Conservation (phyloP, 37 sponge, comb jelly and placozoan genomes). For the Lycopodina hypogea region DNA sequence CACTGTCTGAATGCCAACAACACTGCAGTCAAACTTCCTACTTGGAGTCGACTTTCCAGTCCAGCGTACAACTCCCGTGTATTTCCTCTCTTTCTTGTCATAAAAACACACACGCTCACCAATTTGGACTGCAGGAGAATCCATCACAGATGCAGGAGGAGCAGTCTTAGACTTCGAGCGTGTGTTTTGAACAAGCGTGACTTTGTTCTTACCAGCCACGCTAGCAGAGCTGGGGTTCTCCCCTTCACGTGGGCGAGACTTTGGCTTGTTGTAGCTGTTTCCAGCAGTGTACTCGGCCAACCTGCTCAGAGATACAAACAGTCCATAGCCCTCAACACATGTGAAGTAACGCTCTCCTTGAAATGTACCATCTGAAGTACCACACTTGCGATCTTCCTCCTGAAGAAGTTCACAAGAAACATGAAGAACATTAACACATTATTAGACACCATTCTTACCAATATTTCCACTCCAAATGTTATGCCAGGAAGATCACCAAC, state of each 20-base stretch:
- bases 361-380: slow-evolving; percentile 44
- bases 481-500: slow-evolving; percentile 28
- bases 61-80: slow-evolving; percentile 54
- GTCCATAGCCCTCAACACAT: slow-evolving; percentile 46
- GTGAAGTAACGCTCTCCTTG: slow-evolving; percentile 35
- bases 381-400: slow-evolving; percentile 35
- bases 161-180: not conserved
- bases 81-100: not conserved
- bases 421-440: not conserved
- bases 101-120: slow-evolving; percentile 32
- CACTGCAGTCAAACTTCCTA: not conserved
- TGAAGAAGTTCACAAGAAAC: not conserved
- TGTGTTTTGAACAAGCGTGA: not conserved
- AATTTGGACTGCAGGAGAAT: not conserved
- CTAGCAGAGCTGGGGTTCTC: not conserved
- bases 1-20: slow-evolving; percentile 62
- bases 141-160: not conserved
- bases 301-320: slow-evolving; percentile 58
- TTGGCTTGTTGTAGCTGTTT: not conserved
- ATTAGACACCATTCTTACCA: slow-evolving; percentile 23
- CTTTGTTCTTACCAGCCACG: not conserved
- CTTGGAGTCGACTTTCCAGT: slow-evolving; percentile 1
- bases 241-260: too few relatives aligned
- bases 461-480: slow-evolving; percentile 71
- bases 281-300: not conserved